A percentile compares a stretch with the other conserved stretches of the same genome.
These are phyloP conservation scores for Wasmannia auropunctata DNA, from an alignment of 1,140 invertebrate genomes.

Conservation along the genomic window DNA sequence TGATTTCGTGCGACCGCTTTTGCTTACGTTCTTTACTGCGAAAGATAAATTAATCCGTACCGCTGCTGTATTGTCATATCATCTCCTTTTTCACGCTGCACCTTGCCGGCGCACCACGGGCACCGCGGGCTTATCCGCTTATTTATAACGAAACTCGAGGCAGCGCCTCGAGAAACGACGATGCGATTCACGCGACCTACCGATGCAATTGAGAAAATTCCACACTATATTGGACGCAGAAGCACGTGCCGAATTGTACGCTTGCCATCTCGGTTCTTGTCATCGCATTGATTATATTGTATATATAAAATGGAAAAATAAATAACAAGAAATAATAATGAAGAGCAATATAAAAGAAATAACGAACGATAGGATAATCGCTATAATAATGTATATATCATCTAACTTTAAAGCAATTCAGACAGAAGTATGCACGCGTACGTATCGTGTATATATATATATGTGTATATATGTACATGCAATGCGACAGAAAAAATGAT, in stretches of 20 bases:
- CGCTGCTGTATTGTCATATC: not conserved
- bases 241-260: slow-evolving; percentile 41
- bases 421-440: not conserved
- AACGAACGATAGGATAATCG: not conserved
- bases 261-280: slow-evolving; percentile 45
- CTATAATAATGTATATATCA: not conserved
- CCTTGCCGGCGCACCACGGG: slow-evolving; percentile 8
- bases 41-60: slow-evolving; percentile 38
- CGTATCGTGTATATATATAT: no score
- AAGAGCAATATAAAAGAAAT: not conserved
- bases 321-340: not conserved
- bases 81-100: not conserved
- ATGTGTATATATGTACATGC: no score
- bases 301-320: not conserved
- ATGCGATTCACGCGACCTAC: slow-evolving; percentile 17
- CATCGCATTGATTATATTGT: slow-evolving; percentile 46
- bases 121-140: slow-evolving; percentile 17
- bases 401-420: not conserved
- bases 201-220: slow-evolving; percentile 26
- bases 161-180: slow-evolving; percentile 38
- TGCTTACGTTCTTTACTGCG: slow-evolving; percentile 8
- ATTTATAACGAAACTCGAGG: slow-evolving; percentile 43
- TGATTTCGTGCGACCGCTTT: not conserved
- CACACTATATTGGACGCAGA: not conserved
- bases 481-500: slow-evolving; percentile 9